Conservation (phyloP, 2,113 vertebrate genomes). For the Myanophis thanlyinensis region DNA sequence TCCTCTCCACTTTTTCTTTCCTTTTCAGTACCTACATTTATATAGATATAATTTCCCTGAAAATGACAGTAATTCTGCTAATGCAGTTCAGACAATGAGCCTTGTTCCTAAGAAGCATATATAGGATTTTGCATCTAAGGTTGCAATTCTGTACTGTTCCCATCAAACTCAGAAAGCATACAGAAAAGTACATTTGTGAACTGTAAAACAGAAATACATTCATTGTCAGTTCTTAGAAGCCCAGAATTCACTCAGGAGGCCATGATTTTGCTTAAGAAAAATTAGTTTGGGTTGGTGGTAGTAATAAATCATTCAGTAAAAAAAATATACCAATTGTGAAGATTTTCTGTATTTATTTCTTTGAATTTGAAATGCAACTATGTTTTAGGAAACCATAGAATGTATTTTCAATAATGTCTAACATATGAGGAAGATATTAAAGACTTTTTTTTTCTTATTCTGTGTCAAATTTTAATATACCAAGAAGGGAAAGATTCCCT, state of each 20-base stretch:
- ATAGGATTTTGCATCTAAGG: neutral
- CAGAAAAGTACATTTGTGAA: neutral
- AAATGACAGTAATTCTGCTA: neutral
- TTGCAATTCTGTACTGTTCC: neutral
- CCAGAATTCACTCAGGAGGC: neutral
- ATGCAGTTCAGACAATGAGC: neutral
- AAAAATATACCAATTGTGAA: neutral
- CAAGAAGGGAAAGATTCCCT: neutral
- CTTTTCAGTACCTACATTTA: neutral
- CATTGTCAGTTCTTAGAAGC: neutral
- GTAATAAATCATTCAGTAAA: neutral
- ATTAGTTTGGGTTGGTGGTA: neutral
- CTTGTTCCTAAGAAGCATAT: neutral
- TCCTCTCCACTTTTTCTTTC: neutral
- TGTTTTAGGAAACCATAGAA: neutral
- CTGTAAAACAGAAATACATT: neutral
- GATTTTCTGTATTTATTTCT: neutral
- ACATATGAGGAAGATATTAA: neutral
- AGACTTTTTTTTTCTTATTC: neutral
- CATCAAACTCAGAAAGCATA: neutral
- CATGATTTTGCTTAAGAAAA: neutral
- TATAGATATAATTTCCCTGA: neutral
- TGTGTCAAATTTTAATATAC: neutral
- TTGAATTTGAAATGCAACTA: neutral
- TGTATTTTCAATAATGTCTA: neutral